phyloP scores from a whole-genome alignment of 2,888 invertebrate species.

The Ametastegia equiseti region DNA sequence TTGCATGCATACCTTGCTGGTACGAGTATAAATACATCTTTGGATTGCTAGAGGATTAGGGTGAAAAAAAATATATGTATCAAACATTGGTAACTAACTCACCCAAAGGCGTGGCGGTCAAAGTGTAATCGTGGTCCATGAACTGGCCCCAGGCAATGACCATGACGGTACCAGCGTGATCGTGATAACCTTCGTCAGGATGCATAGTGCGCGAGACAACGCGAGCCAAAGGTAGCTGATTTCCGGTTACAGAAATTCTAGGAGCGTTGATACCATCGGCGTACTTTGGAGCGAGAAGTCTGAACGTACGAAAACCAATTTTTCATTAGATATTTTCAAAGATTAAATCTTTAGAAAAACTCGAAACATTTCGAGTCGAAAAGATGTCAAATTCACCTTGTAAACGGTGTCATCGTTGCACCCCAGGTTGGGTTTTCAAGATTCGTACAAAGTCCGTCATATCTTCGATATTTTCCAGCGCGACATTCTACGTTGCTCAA shows the following conservation, averaged over 20 bases:
- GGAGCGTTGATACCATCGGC: constrained; percentile 92
- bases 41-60: background rate
- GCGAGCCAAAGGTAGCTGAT: constrained; percentile 87
- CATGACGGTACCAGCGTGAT: constrained; percentile 96
- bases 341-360: background rate
- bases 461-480: constrained; percentile 91
- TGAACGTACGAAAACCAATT: constrained; percentile 65
- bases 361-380: background rate
- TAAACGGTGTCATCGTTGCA: constrained; percentile 89
- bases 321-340: background rate
- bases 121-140: constrained; percentile 95
- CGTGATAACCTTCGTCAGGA: constrained; percentile 94
- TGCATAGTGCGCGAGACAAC: constrained; percentile 94
- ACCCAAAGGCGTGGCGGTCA: constrained; percentile 93
- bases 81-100: constrained; percentile 67
- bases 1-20: too few relatives aligned
- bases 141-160: constrained; percentile 97
- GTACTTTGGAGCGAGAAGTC: constrained; percentile 88
- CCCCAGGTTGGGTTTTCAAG: constrained; percentile 94
- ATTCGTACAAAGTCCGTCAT: constrained; percentile 94
- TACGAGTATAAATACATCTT: background rate
- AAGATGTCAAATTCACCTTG: constrained; percentile 79
- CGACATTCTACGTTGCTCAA: constrained; percentile 92
- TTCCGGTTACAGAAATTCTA: constrained; percentile 87
- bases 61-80: background rate